Conservation (phyloP, 2,113 vertebrate species). For the Sitta europaea region DNA sequence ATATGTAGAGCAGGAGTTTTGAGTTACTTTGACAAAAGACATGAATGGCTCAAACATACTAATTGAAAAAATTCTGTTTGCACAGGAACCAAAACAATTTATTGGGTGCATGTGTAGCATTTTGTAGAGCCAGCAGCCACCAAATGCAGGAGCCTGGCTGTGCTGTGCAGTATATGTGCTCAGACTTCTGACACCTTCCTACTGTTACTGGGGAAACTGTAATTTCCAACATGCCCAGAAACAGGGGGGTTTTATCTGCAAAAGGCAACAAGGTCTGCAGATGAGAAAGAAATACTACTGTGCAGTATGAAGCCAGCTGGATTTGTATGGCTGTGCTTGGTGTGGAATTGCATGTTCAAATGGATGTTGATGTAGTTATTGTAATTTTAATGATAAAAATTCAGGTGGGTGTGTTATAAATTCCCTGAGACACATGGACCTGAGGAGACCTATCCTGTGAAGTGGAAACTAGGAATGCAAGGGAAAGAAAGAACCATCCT, state of each 20-base stretch:
- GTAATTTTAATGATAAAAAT: background rate
- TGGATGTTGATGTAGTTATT: background rate
- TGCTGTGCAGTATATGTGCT: background rate
- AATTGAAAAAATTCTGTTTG: background rate
- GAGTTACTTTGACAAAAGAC: background rate
- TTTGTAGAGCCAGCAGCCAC: background rate
- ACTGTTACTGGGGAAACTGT: slow-evolving; percentile 25
- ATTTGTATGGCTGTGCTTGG: background rate
- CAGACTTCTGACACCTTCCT: background rate
- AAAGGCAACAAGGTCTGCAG: background rate
- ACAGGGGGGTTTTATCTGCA: background rate
- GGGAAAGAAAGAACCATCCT: background rate
- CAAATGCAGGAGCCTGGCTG: background rate
- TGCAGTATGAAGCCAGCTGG: background rate
- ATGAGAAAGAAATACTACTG: background rate
- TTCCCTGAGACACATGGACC: background rate
- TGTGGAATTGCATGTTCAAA: background rate
- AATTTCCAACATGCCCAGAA: background rate
- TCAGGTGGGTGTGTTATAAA: background rate
- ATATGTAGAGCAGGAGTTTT: background rate
- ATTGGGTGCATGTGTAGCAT: background rate
- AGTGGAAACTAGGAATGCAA: background rate
- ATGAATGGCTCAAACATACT: background rate
- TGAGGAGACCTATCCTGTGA: background rate
- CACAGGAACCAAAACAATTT: background rate